Percentiles rank a stretch among this genome's conserved stretches.
These are phyloP conservation scores for Sturnira hondurensis DNA, from an alignment of 2,113 vertebrate species.

Conservation along the genomic window DNA sequence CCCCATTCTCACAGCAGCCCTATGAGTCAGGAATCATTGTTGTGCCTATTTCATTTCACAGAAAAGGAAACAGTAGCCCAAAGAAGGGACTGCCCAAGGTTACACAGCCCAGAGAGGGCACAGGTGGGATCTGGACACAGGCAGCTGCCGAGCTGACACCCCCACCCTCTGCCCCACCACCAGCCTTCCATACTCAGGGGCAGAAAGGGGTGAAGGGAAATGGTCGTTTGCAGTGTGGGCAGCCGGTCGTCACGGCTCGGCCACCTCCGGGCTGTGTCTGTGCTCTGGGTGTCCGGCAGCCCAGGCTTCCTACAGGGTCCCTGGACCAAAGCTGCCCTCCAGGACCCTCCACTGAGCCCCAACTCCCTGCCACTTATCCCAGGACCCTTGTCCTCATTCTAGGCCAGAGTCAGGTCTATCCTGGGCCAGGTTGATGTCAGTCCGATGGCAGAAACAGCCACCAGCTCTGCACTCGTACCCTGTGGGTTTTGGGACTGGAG, in stretches of 20 bases:
- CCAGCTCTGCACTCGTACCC: not conserved
- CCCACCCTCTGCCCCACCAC: not conserved
- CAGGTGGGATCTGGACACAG: not conserved
- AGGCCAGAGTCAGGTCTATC: not conserved
- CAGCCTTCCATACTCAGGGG: not conserved
- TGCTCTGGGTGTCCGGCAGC: not conserved
- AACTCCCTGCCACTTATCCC: no score
- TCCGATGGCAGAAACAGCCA: not conserved
- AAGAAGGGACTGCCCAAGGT: not conserved
- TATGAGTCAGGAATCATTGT: not conserved
- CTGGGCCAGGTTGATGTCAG: no score
- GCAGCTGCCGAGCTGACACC: not conserved
- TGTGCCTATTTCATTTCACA: not conserved
- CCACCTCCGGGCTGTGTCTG: not conserved
- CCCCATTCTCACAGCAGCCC: not conserved
- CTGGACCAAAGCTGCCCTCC: not conserved
- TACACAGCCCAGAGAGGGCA: not conserved
- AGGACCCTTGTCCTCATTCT: not conserved
- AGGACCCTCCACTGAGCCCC: not conserved
- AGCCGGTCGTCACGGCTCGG: fast-evolving
- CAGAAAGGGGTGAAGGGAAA: not conserved
- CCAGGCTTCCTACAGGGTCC: not conserved
- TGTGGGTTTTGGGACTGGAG: not conserved
- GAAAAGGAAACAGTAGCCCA: not conserved
- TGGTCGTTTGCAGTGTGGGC: not conserved